Base-by-base conservation (phyloP, 2,888 invertebrate genomes). In the Agonopterix heracliana region DNA sequence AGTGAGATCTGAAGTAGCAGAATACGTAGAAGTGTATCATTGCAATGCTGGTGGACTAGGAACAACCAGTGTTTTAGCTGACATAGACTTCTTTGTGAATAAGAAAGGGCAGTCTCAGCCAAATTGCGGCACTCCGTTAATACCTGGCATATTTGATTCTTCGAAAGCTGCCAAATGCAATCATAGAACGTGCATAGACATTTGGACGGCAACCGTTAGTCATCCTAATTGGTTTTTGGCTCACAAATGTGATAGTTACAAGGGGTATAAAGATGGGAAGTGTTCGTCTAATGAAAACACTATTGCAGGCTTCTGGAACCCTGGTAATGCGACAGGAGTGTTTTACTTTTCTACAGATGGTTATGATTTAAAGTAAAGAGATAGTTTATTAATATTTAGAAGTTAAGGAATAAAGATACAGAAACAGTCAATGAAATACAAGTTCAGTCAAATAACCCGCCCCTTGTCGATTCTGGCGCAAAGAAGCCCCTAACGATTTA, bases 21-120 rank as follows among this genome's bases (percentile, higher is more conserved):
- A 84, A 0, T 90, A 91, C 58, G 92, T 92, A 0, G 91, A 91
- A 62, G 86, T 90, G 0, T 86, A 91, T 54, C 92, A 92, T 62
- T 92, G 91, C 34, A 91, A 91, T 54, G 89, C 89, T 50, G 91
- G 90, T 10, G 80, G 78, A 0, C 63, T 90, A 2, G 90, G 90
- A 1, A 82, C 88, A 0, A 78, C 80, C 0, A 81, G 81, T 48
- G 84, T 89, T 0, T 63, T 91, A 35, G 91, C 89, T 0, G 90
- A 90, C 46, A 74, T 89, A 4, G 91, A 92, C 64, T 91, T 91
- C 66, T 90, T 89, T 58, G 82, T 90, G 1, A 92, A 92, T 60
- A 91, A 90, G 58, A 89, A 90, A 38, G 92, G 92, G 0, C 67
- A 66, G 9, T 68, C 82, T 0, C 92, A 92, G 61, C 91, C 91